These are phyloP conservation scores for Drosophila ficusphila DNA, from an alignment of 1,140 invertebrate species.

Conservation along the genomic window DNA sequence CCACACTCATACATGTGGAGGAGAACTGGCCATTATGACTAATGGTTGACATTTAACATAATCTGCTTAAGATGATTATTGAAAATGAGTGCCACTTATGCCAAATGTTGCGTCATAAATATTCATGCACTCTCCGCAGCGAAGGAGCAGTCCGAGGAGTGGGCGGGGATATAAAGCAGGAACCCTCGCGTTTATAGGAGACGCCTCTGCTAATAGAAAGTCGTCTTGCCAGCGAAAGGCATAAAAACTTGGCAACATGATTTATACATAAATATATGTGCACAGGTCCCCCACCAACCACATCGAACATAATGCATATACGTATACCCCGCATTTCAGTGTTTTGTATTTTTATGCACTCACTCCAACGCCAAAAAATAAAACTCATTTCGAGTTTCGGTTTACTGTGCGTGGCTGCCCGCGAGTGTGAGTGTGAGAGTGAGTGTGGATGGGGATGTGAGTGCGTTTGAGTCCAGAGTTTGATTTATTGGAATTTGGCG, in stretches of 20 bases:
- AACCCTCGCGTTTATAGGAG: slow-evolving; percentile 50
- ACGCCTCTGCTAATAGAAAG: slow-evolving; percentile 74
- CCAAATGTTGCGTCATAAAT: slow-evolving; percentile 82
- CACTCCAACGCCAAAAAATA: slow-evolving; percentile 17
- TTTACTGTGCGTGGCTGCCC: slow-evolving; percentile 6
- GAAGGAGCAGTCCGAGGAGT: slow-evolving; percentile 2
- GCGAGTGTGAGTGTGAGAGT: slow-evolving; percentile 8
- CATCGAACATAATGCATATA: slow-evolving; percentile 66
- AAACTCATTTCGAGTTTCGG: slow-evolving; percentile 68
- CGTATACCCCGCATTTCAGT: slow-evolving; percentile 37
- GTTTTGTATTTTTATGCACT: slow-evolving; percentile 60
- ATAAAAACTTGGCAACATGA: slow-evolving; percentile 82
- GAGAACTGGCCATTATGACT: slow-evolving; percentile 78
- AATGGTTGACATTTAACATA: slow-evolving; percentile 83
- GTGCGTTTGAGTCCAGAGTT: slow-evolving; percentile 42
- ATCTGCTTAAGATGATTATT: slow-evolving; percentile 83
- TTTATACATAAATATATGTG: slow-evolving; percentile 75
- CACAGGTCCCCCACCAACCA: slow-evolving; percentile 37
- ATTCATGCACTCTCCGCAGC: slow-evolving; percentile 68
- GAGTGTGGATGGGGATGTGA: too few species aligned
- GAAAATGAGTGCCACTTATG: slow-evolving; percentile 82
- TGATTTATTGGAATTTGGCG: slow-evolving; percentile 78
- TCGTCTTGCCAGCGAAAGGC: slow-evolving; percentile 58
- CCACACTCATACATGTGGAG: slow-evolving; percentile 21
- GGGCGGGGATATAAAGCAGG: slow-evolving; percentile 4